A percentile compares a stretch with the other conserved stretches of the same genome.
Evolutionary conservation across 2,888 invertebrate genomes (phyloP).

Genomic region (Quadriops clusia): DNA sequence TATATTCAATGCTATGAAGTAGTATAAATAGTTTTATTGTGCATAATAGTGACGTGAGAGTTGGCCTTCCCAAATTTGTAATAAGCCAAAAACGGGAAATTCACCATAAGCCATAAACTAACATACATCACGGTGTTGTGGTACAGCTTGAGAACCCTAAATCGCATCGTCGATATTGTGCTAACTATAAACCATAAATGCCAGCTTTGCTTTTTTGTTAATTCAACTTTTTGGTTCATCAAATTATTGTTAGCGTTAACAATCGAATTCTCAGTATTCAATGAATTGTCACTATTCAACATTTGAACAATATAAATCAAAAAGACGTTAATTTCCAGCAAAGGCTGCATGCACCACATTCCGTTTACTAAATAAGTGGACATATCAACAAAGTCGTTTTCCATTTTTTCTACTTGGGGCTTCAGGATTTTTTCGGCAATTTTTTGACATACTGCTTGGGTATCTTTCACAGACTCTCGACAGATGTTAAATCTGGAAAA

Average conservation of each 20-base stretch:
- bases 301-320: too few relatives aligned
- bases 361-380: conserved; percentile 52
- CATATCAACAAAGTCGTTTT: conserved; percentile 53
- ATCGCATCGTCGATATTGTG: conserved; percentile 16
- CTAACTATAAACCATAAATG: conserved; percentile 7
- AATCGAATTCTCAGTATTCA: conserved; percentile 2
- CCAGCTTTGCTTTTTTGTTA: conserved; percentile 9
- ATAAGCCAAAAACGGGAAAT: conserved; percentile 59
- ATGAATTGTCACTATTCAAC: conserved; percentile 17
- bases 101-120: conserved; percentile 48
- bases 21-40: too few relatives aligned
- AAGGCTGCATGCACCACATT: conserved; percentile 55
- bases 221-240: conserved; percentile 3
- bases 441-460: conserved; percentile 46
- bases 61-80: conserved; percentile 44
- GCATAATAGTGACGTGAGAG: conserved; percentile 7
- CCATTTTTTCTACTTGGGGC: conserved; percentile 48
- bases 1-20: too few relatives aligned
- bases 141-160: conserved; percentile 42
- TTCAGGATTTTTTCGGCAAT: conserved; percentile 48
- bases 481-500: conserved; percentile 56
- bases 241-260: conserved; percentile 15
- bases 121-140: conserved; percentile 50
- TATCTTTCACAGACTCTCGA: conserved; percentile 48
- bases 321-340: conserved; percentile 45